Conservation (phyloP, 1,140 invertebrate genomes). For the Dinoponera quadriceps region DNA sequence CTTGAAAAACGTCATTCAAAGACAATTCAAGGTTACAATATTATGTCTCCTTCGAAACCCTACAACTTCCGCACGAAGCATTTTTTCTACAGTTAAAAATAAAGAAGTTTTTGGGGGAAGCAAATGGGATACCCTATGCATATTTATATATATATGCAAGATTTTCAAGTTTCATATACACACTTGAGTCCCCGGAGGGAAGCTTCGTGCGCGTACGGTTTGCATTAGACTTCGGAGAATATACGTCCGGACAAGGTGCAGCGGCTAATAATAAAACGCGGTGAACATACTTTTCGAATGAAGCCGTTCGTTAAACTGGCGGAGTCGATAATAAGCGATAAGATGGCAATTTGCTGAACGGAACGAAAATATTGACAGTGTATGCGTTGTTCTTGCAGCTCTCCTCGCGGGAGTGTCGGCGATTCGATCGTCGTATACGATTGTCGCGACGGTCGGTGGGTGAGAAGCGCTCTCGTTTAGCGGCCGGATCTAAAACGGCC, state of each 20-base stretch:
- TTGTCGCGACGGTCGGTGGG: no score
- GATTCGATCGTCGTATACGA: neutral
- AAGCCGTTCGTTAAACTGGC: conserved; percentile 2
- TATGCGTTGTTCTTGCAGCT: neutral
- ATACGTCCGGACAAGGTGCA: neutral
- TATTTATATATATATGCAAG: no score
- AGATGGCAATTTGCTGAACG: neutral
- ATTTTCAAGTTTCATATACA: no score
- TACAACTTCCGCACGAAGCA: no score
- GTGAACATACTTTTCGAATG: conserved; percentile 6
- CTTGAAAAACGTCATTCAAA: no score
- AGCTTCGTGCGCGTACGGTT: neutral
- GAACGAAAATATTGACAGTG: conserved; percentile 4
- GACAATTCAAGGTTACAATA: no score
- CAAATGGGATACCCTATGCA: no score
- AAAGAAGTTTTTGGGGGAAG: no score
- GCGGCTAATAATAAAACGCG: neutral
- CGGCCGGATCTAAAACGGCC: conserved; percentile 34
- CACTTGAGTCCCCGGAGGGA: neutral
- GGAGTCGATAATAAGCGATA: conserved; percentile 12
- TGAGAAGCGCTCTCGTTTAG: conserved; percentile 8
- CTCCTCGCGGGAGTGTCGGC: neutral
- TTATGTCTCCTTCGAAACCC: no score
- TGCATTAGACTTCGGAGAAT: conserved; percentile 4
- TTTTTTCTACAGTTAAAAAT: no score